phyloP scores from a whole-genome alignment of 2,797 vertebrate genomes.

The Microctenopoma lineatum region DNA sequence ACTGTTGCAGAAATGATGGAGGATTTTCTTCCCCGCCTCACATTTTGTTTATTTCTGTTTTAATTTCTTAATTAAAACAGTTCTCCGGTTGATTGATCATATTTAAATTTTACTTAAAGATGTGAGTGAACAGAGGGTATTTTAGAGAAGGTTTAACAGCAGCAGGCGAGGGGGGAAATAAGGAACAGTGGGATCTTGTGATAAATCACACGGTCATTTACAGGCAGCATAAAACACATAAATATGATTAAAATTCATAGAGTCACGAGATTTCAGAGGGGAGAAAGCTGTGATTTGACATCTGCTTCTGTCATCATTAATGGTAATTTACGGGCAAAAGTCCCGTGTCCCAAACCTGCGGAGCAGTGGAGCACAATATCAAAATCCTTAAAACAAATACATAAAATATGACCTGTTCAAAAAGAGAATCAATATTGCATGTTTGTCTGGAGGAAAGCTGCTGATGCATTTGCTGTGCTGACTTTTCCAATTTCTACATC shows the following conservation, averaged over 20 bases:
- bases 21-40: conserved; percentile 10
- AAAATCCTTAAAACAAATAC: conserved; percentile 75
- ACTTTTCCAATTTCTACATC: conserved; percentile 82
- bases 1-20: conserved; percentile 46
- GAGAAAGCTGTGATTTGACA: conserved; percentile 4
- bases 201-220: conserved; percentile 14
- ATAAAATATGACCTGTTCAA: conserved; percentile 77
- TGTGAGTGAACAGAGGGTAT: conserved; percentile 40
- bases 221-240: conserved; percentile 3
- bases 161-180: background rate
- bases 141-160: conserved; percentile 13
- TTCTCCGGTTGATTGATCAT: conserved; percentile 29
- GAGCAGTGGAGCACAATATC: conserved; percentile 54
- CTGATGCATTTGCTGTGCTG: conserved; percentile 77
- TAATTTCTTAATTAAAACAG: no score
- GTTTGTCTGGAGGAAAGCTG: conserved; percentile 78
- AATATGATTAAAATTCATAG: conserved; percentile 44
- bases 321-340: conserved; percentile 56
- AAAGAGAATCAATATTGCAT: conserved; percentile 77
- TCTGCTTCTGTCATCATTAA: conserved; percentile 54
- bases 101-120: conserved; percentile 46
- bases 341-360: conserved; percentile 21
- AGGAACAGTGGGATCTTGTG: conserved; percentile 2
- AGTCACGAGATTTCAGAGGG: conserved; percentile 33
- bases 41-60: conserved; percentile 51